These are phyloP conservation scores for Agriotes lineatus DNA, from an alignment of 2,888 invertebrate species.

Conservation along the genomic window DNA sequence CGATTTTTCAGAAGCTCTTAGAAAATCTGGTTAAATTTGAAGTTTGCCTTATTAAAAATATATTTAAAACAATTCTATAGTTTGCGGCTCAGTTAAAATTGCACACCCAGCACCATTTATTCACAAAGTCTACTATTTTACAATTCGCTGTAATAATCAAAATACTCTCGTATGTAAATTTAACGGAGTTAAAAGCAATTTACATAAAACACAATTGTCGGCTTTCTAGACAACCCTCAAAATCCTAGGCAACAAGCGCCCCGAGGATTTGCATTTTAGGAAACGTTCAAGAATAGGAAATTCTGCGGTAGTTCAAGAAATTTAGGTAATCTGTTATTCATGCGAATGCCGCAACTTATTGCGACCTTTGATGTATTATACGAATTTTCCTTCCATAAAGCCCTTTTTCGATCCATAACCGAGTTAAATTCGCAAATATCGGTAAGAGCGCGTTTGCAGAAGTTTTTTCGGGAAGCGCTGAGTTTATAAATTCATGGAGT, in stretches of 20 bases:
- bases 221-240: slow-evolving; percentile 18
- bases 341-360: background rate
- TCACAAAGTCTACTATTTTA: too few species aligned
- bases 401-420: background rate
- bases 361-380: background rate
- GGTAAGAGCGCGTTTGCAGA: too few species aligned
- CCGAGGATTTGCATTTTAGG: slow-evolving; percentile 1
- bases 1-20: too few species aligned
- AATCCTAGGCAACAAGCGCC: background rate
- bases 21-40: too few species aligned
- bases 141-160: slow-evolving; percentile 6
- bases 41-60: too few species aligned
- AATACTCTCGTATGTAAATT: background rate
- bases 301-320: background rate
- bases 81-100: too few species aligned
- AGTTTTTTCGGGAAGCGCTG: too few species aligned
- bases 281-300: background rate
- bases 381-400: background rate
- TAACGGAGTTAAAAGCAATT: background rate
- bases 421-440: too few species aligned
- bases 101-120: too few species aligned
- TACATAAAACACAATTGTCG: slow-evolving; percentile 13
- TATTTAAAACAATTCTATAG: too few species aligned
- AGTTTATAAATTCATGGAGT: too few species aligned
- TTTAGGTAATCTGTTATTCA: background rate